Base-by-base conservation (phyloP, 2,888 invertebrate genomes). In the Mystacides longicornis region DNA sequence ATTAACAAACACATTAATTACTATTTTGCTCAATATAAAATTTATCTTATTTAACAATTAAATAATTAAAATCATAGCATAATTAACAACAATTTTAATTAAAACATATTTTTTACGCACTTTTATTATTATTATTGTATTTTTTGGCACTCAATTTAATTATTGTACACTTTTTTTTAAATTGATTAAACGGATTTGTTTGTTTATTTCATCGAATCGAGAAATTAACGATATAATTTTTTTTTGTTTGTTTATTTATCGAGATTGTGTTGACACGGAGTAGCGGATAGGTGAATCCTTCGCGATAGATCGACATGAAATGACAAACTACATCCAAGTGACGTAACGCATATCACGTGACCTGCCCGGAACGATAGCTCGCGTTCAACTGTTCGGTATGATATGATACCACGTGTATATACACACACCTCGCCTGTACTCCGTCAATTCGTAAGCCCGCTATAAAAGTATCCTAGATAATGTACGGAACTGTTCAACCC, bases 371-470 rank as follows among this genome's bases (percentile, higher is more conserved):
- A 54, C 50, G 58, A 55, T 50, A 46, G 58, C 52, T 52, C 52
- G 59, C 45, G 54, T 54, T 57, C 54, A 59, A 59, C 59, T 59
- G 59, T 51, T 57, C 52, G 31, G 48, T 23, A 52, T 49, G 55
- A 49, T 55, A 53, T 23, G 37, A 51, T n/a, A 55, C 57, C 60
- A 60, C 60, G 55, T 57, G 60, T 58, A 58, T 58, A 58, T 58
- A 58, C 48, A 21, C 47, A 45, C 45, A 37, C 31, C 51, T 18
- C 37, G n/a, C n/a, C n/a, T n/a, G n/a, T n/a, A n/a, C n/a, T n/a
- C n/a, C n/a, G n/a, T n/a, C n/a, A n/a, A 19, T 23, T 18, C 21
- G 16, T 31, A 31, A 21, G 23, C 18, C 7, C 27, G 11, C 11
- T 27, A 11, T 27, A 27, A 11, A 27, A 27, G 11, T 27, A 27